Conservation (phyloP, 2,113 vertebrate genomes). For the Ailurus styani region DNA sequence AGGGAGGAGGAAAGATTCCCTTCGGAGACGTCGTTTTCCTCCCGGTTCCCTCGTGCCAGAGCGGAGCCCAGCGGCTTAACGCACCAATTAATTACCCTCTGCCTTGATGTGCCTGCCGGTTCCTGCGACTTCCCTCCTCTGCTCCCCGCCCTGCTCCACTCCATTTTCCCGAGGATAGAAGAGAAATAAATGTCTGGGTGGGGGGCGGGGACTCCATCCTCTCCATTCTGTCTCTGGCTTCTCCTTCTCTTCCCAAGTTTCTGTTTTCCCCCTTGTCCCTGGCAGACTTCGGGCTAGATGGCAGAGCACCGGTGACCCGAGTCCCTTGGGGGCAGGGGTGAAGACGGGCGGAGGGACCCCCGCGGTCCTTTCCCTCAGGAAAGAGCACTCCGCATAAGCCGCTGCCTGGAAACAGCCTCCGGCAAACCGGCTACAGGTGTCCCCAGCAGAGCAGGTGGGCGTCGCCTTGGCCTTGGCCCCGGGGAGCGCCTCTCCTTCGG, state of each 20-base stretch:
- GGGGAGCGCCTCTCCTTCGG: not conserved
- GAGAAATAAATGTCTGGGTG: slow-evolving; percentile 64
- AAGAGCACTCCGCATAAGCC: slow-evolving; percentile 19
- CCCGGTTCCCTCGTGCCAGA: slow-evolving; percentile 53
- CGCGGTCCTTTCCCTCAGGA: slow-evolving; percentile 15
- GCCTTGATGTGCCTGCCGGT: slow-evolving; percentile 57
- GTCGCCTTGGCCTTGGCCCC: slow-evolving; percentile 24
- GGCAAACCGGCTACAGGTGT: slow-evolving; percentile 80
- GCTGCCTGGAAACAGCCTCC: slow-evolving; percentile 62
- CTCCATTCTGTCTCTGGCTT: not conserved
- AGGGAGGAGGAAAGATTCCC: slow-evolving; percentile 57
- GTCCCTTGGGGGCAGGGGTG: not conserved
- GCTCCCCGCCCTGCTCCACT: slow-evolving; percentile 48
- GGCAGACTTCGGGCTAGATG: slow-evolving; percentile 18
- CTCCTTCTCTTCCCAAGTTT: slow-evolving; percentile 60
- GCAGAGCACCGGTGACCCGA: not conserved
- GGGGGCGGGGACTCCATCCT: slow-evolving; percentile 40
- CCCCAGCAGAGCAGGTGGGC: slow-evolving; percentile 61
- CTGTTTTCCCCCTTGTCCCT: not conserved
- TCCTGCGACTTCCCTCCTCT: slow-evolving; percentile 39
- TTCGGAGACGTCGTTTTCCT: slow-evolving; percentile 58
- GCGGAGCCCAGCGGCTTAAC: slow-evolving; percentile 70
- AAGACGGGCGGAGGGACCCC: slow-evolving; percentile 29
- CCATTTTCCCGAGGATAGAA: slow-evolving; percentile 65
- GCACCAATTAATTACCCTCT: slow-evolving; percentile 71